Evolutionary conservation across 2,888 invertebrate genomes (phyloP).

Genomic region (Eristalinus sepulchralis): DNA sequence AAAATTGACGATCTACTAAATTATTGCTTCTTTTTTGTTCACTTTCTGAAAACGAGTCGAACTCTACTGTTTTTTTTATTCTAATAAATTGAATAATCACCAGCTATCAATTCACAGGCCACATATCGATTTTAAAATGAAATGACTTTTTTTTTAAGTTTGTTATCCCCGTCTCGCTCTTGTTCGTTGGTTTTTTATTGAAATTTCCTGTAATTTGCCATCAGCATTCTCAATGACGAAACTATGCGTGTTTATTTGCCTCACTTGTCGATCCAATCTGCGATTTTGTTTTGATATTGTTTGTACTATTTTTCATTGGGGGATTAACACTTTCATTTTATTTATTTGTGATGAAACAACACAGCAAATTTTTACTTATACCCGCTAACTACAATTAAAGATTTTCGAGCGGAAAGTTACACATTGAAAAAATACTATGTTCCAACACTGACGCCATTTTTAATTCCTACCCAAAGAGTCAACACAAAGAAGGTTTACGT

Average conservation of each 20-base stretch:
- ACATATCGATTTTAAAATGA: slow-evolving; percentile 70
- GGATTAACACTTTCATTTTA: slow-evolving; percentile 64
- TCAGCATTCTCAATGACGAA: slow-evolving; percentile 55
- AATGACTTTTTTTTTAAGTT: slow-evolving; percentile 48
- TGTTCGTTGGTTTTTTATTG: slow-evolving; percentile 50
- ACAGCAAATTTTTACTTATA: slow-evolving; percentile 58
- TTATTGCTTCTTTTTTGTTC: background rate
- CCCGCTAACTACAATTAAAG: slow-evolving; percentile 68
- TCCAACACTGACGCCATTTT: slow-evolving; percentile 72
- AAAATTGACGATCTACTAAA: background rate
- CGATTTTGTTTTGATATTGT: slow-evolving; percentile 66
- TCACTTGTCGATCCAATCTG: slow-evolving; percentile 49
- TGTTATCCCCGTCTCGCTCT: slow-evolving; percentile 63
- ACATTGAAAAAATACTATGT: slow-evolving; percentile 69
- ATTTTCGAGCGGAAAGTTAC: slow-evolving; percentile 71
- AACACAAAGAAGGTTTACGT: slow-evolving; percentile 70
- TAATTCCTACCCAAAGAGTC: slow-evolving; percentile 63
- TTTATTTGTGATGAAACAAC: slow-evolving; percentile 65
- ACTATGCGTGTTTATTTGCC: slow-evolving; percentile 60
- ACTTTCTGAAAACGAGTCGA: background rate
- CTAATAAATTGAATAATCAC: slow-evolving; percentile 59
- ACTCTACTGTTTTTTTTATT: slow-evolving; percentile 2
- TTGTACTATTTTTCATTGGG: slow-evolving; percentile 38
- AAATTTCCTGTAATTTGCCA: slow-evolving; percentile 61
- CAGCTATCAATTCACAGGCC: slow-evolving; percentile 60